phyloP scores from a whole-genome alignment of 2,113 vertebrate species.

The Alligator sinensis region DNA sequence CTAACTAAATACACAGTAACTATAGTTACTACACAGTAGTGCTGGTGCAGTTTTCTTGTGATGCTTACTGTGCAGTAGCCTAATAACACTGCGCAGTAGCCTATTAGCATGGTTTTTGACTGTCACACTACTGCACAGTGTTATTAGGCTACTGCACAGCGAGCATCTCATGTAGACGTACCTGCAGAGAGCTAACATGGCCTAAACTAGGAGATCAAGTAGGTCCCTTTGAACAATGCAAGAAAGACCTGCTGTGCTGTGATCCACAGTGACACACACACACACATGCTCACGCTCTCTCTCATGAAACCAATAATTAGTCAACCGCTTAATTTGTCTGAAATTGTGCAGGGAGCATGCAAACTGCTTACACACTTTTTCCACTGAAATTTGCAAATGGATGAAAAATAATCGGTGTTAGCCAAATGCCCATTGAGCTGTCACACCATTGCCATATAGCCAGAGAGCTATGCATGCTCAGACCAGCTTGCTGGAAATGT shows the following conservation, averaged over 20 bases:
- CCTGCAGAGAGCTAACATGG: not conserved
- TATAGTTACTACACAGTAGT: too few relatives aligned
- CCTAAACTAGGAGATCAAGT: not conserved
- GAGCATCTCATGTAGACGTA: too few relatives aligned
- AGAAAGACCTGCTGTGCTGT: not conserved
- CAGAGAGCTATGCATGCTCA: not conserved
- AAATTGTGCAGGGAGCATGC: constrained; percentile 71
- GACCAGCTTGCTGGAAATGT: not conserved
- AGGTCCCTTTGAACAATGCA: not conserved
- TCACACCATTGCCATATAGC: not conserved
- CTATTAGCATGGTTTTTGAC: too few relatives aligned
- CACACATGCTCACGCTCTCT: constrained; percentile 4
- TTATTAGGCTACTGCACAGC: too few relatives aligned
- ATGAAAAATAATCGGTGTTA: constrained; percentile 14
- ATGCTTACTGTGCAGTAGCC: too few relatives aligned
- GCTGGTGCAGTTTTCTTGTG: too few relatives aligned
- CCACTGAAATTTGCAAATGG: constrained; percentile 76
- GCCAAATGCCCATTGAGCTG: not conserved
- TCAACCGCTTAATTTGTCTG: constrained; percentile 79
- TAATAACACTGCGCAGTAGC: too few relatives aligned
- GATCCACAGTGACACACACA: not conserved
- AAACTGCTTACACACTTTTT: constrained; percentile 78
- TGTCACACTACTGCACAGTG: too few relatives aligned
- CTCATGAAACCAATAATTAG: constrained; percentile 58
- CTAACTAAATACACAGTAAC: too few relatives aligned